Evolutionary conservation across 2,888 invertebrate species (phyloP), one percentile per base, ranked within the genome.

Genomic region (Cryptocephalus primarius): DNA sequence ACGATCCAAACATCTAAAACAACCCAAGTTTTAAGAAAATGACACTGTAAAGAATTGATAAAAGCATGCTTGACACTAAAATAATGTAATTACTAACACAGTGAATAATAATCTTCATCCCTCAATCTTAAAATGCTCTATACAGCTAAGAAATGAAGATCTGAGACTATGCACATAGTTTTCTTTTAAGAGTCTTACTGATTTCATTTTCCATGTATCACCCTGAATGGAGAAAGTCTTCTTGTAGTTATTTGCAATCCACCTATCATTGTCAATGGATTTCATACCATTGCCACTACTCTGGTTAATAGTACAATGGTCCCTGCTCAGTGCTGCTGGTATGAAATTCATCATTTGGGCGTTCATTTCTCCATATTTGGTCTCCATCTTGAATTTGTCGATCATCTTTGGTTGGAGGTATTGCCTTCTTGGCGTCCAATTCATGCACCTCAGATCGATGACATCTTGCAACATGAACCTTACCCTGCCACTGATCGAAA

Each of bases 391-490:
- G 50, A 96, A 92, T 72, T 95, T 88, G 60, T 91, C 92, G 74
- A 96, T 91, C 55, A 89, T 94, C 68, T 92, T 95, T 1, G 95
- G 95, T 62, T 85, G 87, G 38, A 83, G 82, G 58, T 93, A 91
- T 51, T 86, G 87, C 53, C 90, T 79, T 48, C 92, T 78, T 3
- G 88, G 85, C 45, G 88, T 76, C 95, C 95, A 96, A 57, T 81
- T 82, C 61, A 82, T 82, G 61, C 78, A 75, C 51, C 88, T 78
- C 50, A 96, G 75, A 62, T 94, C 95, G 50, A 94, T 85, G 0
- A 94, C 89, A 72, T 96, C 95, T 74, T 70, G 66, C 34, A 70
- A 53, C 70, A 70, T 70, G 53, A 70, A 70, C 33, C 66, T 58
- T 36, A 63, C 63, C 14, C 65, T 50, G 50, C 63, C 82, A 61